phyloP scores from a whole-genome alignment of 2,113 vertebrate genomes.

The Triplophysa tibetana region DNA sequence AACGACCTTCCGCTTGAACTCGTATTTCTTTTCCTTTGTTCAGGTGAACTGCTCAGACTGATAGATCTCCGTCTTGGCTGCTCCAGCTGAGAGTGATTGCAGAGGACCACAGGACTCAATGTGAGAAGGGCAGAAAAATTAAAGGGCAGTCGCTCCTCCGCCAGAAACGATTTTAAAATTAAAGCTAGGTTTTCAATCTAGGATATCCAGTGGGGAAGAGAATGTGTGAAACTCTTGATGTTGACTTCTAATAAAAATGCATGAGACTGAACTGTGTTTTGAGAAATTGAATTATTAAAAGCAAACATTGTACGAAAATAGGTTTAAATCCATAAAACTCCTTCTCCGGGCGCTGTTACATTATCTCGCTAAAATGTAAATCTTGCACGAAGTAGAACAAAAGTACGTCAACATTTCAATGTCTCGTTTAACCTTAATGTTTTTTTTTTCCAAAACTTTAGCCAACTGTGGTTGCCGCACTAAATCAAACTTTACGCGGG shows the following conservation, averaged over 20 bases:
- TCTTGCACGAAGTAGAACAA: slow-evolving; percentile 70
- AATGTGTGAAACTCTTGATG: slow-evolving; percentile 62
- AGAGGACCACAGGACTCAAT: slow-evolving; percentile 1
- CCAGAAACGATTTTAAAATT: slow-evolving; percentile 50
- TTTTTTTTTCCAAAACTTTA: neutral
- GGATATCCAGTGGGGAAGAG: slow-evolving; percentile 30
- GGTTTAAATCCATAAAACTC: slow-evolving; percentile 75
- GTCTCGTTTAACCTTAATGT: neutral
- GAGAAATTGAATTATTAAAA: slow-evolving; percentile 84
- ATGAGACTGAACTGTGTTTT: slow-evolving; percentile 67
- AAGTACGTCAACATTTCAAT: neutral
- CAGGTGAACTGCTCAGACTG: neutral
- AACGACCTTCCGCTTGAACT: neutral
- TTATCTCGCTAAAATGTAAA: slow-evolving; percentile 60
- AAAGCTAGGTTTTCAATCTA: slow-evolving; percentile 36
- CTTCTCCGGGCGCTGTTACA: slow-evolving; percentile 15
- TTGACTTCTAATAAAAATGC: slow-evolving; percentile 75
- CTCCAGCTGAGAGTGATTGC: neutral
- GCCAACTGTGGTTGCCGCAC: neutral
- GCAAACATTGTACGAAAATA: slow-evolving; percentile 81
- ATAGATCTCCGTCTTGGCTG: neutral
- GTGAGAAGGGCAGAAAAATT: slow-evolving; percentile 34
- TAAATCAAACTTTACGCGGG: neutral
- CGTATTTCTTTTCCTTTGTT: neutral
- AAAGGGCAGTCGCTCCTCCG: slow-evolving; percentile 15